Conservation (phyloP, 2,113 vertebrate genomes). For the Acrocephalus arundinaceus region DNA sequence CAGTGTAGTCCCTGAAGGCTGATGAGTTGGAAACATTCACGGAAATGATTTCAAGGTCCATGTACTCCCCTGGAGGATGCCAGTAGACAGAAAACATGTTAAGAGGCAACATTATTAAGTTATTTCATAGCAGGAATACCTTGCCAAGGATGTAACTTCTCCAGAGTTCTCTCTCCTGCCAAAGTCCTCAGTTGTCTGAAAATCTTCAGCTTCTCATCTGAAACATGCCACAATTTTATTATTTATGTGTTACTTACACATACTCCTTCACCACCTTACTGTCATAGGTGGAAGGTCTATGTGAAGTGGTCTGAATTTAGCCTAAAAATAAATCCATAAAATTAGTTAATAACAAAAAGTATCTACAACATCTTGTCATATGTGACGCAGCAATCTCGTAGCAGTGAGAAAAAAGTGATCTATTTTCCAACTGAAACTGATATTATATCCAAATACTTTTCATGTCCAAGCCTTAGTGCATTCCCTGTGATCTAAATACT, state of each 20-base stretch:
- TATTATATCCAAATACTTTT: neutral
- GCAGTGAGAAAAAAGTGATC: neutral
- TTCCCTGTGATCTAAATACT: neutral
- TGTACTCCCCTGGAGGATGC: neutral
- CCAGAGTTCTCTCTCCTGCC: neutral
- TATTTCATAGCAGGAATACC: neutral
- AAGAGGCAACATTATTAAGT: neutral
- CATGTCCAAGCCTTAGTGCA: neutral
- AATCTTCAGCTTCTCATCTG: neutral
- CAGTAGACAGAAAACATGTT: neutral
- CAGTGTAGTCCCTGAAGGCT: neutral
- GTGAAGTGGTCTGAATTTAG: neutral
- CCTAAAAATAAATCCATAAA: neutral
- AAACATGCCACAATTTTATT: neutral
- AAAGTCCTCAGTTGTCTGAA: neutral
- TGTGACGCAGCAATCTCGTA: accelerated
- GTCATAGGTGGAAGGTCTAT: neutral
- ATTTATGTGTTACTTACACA: neutral
- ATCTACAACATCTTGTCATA: accelerated
- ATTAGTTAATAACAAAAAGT: neutral
- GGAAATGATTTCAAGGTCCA: neutral
- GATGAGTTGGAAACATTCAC: neutral
- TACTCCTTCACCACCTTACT: neutral
- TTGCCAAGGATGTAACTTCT: neutral
- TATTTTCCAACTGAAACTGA: neutral